phyloP scores from a whole-genome alignment of 2,797 vertebrate genomes.

The Yasuhikotakia modesta region DNA sequence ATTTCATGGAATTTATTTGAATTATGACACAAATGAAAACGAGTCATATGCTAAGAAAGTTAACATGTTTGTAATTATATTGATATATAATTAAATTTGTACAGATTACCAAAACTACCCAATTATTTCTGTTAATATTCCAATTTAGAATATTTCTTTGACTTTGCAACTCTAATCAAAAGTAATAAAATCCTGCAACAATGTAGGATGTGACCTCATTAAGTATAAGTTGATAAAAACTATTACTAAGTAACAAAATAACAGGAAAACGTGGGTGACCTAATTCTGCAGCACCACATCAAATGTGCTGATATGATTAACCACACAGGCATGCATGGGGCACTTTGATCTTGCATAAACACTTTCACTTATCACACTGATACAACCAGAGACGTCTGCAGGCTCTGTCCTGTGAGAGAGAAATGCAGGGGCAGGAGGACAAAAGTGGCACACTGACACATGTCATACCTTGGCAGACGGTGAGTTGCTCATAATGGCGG shows the following conservation, averaged over 20 bases:
- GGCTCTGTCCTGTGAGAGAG: neutral
- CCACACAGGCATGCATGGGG: neutral
- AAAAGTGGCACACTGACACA: constrained; percentile 4
- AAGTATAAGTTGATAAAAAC: neutral
- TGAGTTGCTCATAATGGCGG: constrained; percentile 93
- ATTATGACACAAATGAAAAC: too few species aligned
- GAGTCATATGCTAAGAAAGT: too few species aligned
- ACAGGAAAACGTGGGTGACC: constrained; percentile 22
- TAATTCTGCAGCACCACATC: constrained; percentile 21
- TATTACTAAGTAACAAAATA: neutral
- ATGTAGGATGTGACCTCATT: neutral
- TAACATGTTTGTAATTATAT: too few species aligned
- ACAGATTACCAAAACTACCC: too few species aligned
- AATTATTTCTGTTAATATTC: neutral
- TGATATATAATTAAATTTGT: too few species aligned
- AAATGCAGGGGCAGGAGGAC: constrained; percentile 1
- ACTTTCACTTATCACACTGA: constrained; percentile 33
- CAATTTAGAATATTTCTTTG: neutral
- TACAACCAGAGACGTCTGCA: neutral
- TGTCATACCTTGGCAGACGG: constrained; percentile 89
- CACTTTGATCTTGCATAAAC: constrained; percentile 33
- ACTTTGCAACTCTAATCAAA: too few species aligned
- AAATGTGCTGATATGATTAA: constrained; percentile 44
- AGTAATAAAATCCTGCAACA: neutral
- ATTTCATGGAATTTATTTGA: too few species aligned